These are phyloP conservation scores for Anser brachyrhynchus DNA, from an alignment of 2,113 vertebrate genomes.

Conservation along the genomic window DNA sequence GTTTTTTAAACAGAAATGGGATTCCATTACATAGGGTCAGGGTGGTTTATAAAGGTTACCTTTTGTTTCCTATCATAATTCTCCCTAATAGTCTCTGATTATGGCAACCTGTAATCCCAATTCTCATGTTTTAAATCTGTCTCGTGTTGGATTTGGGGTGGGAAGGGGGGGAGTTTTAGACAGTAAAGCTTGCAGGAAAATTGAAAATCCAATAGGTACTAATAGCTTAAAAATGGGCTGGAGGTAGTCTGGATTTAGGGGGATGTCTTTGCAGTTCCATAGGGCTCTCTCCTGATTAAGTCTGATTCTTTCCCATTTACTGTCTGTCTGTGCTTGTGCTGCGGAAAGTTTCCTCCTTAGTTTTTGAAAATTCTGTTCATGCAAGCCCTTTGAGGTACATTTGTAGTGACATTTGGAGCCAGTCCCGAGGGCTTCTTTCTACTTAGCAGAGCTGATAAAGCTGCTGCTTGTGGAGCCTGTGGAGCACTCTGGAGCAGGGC, in stretches of 20 bases:
- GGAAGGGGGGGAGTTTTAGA: background rate
- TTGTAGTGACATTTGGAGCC: constrained; percentile 19
- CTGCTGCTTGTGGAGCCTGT: background rate
- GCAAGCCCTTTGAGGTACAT: background rate
- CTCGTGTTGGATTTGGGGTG: background rate
- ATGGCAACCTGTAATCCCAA: background rate
- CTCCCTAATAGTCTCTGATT: background rate
- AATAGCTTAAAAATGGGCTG: background rate
- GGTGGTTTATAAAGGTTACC: constrained; percentile 4
- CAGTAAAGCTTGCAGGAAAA: background rate
- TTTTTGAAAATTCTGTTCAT: background rate
- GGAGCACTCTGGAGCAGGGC: background rate
- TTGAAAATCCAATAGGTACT: background rate
- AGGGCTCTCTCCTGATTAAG: background rate
- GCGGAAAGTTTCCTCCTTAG: background rate
- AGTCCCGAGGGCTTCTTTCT: constrained; percentile 10
- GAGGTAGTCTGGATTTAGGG: background rate
- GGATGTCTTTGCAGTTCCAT: background rate
- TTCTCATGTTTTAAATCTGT: background rate
- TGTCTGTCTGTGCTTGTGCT: background rate
- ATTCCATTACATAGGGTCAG: constrained; percentile 1
- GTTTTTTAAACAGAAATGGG: background rate
- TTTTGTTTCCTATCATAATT: background rate
- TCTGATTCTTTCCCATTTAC: background rate
- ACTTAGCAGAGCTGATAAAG: background rate